A percentile compares a stretch with the other conserved stretches of the same genome.
Conservation (phyloP, 2,797 vertebrate species). For the Sebastes trivittatus region DNA sequence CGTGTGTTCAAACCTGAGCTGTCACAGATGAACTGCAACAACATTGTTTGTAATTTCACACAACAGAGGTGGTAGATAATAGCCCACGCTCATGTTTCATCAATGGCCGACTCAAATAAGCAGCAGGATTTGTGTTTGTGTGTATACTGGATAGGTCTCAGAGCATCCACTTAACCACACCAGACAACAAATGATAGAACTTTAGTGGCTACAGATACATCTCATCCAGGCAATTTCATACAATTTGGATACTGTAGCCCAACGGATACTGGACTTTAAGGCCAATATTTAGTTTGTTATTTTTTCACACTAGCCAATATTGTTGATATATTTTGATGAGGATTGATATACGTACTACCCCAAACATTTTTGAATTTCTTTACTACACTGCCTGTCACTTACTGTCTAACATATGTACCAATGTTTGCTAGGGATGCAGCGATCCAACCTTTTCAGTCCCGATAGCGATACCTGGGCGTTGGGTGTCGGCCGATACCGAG, state of each 20-base stretch:
- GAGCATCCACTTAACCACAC: neutral
- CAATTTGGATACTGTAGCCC: neutral
- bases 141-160: neutral
- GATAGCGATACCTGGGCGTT: no score
- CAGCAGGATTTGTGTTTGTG: neutral
- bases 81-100: neutral
- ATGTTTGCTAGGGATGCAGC: no score
- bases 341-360: neutral
- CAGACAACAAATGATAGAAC: neutral
- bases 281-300: neutral
- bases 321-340: neutral
- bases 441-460: no score
- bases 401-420: neutral
- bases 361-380: neutral
- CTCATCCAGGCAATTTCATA: no score
- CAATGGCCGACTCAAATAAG: neutral
- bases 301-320: neutral
- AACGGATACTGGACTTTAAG: neutral
- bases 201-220: neutral
- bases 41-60: neutral
- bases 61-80: neutral
- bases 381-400: neutral
- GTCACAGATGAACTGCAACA: neutral
- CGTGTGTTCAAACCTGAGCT: neutral
- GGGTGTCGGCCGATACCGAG: no score